phyloP scores from a whole-genome alignment of 2,888 invertebrate species.

The Ganaspis brasiliensis region DNA sequence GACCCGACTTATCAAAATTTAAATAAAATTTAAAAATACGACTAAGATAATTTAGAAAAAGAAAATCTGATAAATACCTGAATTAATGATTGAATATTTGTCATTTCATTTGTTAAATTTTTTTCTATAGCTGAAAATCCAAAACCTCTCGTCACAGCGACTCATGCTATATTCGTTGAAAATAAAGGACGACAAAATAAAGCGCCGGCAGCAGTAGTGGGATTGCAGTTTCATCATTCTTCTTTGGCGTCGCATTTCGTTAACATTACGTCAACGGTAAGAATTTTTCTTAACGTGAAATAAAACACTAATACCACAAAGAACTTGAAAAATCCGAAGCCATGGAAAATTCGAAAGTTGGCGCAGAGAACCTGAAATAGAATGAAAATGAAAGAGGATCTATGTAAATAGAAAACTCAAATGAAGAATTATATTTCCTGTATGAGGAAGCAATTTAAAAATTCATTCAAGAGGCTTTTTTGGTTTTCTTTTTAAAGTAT shows the following conservation, averaged over 20 bases:
- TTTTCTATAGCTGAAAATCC: constrained; percentile 79
- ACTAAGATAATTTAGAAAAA: no score
- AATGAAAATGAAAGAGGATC: neutral
- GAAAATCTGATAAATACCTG: neutral
- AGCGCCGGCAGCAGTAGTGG: constrained; percentile 96
- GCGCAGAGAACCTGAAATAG: neutral
- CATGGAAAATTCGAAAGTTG: neutral
- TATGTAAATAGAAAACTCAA: no score
- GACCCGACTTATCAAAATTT: no score
- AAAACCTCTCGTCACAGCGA: constrained; percentile 90
- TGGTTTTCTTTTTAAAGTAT: no score
- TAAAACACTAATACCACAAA: constrained; percentile 11
- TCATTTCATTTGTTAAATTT: neutral
- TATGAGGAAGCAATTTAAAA: no score
- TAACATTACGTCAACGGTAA: constrained; percentile 93
- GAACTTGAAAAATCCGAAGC: neutral
- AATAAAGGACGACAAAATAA: constrained; percentile 86
- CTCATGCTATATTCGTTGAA: constrained; percentile 94
- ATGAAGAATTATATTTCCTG: no score
- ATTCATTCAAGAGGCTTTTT: no score
- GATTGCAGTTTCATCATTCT: constrained; percentile 92
- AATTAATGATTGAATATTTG: neutral
- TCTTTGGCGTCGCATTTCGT: constrained; percentile 92
- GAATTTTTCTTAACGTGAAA: constrained; percentile 36
- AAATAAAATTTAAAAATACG: no score